Conservation (phyloP, 2,888 invertebrate species). For the Agrotis ipsilon region DNA sequence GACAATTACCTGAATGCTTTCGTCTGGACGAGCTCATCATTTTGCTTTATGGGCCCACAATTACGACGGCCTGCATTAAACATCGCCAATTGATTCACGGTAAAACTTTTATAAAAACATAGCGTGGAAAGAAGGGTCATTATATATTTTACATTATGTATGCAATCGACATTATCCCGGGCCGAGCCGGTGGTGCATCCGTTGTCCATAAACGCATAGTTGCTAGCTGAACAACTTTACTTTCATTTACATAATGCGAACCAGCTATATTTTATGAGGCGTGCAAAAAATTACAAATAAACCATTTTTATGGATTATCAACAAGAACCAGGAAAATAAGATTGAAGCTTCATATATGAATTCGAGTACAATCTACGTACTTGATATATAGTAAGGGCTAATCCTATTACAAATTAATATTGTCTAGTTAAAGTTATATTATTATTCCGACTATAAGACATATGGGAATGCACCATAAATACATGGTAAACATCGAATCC, state of each 20-base stretch:
- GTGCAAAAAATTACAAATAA: conserved; percentile 37
- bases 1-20: conserved; percentile 39
- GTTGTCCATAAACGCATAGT: conserved; percentile 62
- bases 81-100: conserved; percentile 34
- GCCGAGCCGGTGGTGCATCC: conserved; percentile 65
- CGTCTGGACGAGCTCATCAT: conserved; percentile 28
- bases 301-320: not conserved
- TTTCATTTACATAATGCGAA: conserved; percentile 82
- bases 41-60: conserved; percentile 40
- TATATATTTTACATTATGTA: conserved; percentile 71
- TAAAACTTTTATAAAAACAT: conserved; percentile 51
- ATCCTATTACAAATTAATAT: too few species aligned
- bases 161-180: conserved; percentile 70
- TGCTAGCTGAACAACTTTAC: conserved; percentile 74
- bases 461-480: too few species aligned
- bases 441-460: too few species aligned
- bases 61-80: conserved; percentile 38
- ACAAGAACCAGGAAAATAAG: conserved; percentile 8
- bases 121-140: conserved; percentile 67
- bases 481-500: too few species aligned
- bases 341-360: not conserved
- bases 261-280: conserved; percentile 38
- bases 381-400: not conserved
- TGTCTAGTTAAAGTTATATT: too few species aligned
- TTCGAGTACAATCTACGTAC: too few species aligned